A percentile compares a stretch with the other conserved stretches of the same genome.
Conservation (phyloP, 2,797 vertebrate genomes). For the Argyrosomus regius region DNA sequence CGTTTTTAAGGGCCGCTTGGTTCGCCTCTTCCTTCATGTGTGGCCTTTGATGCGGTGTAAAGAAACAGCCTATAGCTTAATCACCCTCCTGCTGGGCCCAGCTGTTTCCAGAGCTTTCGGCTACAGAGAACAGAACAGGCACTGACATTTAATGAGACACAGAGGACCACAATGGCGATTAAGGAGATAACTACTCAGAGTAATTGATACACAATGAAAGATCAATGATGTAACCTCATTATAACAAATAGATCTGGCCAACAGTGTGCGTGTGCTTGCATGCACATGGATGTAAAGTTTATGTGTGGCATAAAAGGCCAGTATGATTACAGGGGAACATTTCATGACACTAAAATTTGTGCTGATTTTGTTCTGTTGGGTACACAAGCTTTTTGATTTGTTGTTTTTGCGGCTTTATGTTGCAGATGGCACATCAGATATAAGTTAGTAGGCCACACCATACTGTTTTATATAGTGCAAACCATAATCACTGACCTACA, state of each 20-base stretch:
- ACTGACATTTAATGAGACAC: conserved; percentile 22
- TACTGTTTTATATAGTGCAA: background rate
- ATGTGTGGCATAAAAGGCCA: background rate
- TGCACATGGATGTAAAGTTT: too few relatives aligned
- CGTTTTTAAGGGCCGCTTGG: background rate
- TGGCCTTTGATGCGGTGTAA: background rate
- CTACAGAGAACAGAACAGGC: conserved; percentile 10
- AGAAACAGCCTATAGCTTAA: background rate
- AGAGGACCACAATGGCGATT: background rate
- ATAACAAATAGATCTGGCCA: conserved; percentile 6
- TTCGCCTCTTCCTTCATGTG: background rate
- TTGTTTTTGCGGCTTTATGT: background rate
- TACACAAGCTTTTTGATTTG: background rate
- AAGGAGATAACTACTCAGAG: background rate
- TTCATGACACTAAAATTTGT: background rate
- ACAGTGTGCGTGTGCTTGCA: background rate
- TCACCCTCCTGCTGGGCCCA: conserved; percentile 45
- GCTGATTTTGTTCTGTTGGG: background rate
- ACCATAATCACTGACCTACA: conserved; percentile 12
- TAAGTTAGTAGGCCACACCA: background rate
- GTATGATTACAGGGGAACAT: background rate
- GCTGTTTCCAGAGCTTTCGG: conserved; percentile 27
- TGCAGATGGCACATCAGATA: background rate
- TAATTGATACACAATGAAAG: conserved; percentile 15
- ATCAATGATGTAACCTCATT: conserved; percentile 22